Base-by-base conservation (phyloP, 1,140 invertebrate species). In the Protaetia brevitarsis region DNA sequence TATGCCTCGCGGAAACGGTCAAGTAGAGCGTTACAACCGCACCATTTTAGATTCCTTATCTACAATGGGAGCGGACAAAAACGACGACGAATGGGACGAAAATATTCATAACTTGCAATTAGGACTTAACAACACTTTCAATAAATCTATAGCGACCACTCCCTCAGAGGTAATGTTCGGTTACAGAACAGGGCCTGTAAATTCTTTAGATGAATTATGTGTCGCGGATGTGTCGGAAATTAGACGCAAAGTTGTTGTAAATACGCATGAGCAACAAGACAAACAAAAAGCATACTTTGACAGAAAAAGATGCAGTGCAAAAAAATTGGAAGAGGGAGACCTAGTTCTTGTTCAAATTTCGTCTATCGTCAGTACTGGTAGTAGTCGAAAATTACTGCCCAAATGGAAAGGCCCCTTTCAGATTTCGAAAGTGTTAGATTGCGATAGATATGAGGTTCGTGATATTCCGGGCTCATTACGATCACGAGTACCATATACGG, bases 1-100 rank as follows among this genome's bases (percentile, higher is more conserved):
- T 13, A 71, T 70, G 23, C 73, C 76, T 0, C 65, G 73, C 13
- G 74, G 69, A 2, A 78, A 78, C 31, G 71, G 71, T 0, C 63
- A 68, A 61, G 68, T 71, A 1, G 69, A 74, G 30, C 30, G 65
- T 2, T 66, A 28, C 30, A 63, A 66, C 41, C n/a, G 36, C 16
- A 66, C 65, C 16, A 51, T 66, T 19, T 19, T 45, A 3, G 37
- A 45, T 13, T 8, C 37, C 10, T 13, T 21, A 19, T 16, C 16
- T 8, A 63, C 57, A 16, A 65, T 26, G 23, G 64, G 34, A 26
- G 23, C 19, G n/a, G n/a, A n/a, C n/a, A 30, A 26, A 5, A 26
- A 64, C 3, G 34, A 64, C 2, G 26, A 56, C 16, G 34, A 64
- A 23, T 65, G 45, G 64, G 41, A 65, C 10, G 56, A 65, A 31